These are phyloP conservation scores for Morelia viridis DNA, from an alignment of 2,797 vertebrate genomes.

Conservation along the genomic window DNA sequence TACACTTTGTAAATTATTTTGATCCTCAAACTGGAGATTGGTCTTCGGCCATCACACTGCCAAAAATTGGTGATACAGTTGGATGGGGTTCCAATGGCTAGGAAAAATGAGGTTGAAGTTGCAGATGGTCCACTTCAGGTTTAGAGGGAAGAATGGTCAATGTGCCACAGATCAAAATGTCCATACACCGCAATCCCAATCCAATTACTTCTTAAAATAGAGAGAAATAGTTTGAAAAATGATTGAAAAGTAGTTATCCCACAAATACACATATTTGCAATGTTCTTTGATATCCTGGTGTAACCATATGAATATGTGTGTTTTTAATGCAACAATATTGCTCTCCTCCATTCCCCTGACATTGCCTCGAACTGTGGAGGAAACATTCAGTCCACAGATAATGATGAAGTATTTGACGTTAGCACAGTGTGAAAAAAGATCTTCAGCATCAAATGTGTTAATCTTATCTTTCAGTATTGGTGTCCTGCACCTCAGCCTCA, in stretches of 20 bases:
- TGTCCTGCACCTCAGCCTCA: conserved; percentile 63
- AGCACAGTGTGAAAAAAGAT: background rate
- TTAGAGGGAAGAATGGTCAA: background rate
- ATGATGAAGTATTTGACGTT: conserved; percentile 47
- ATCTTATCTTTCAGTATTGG: conserved; percentile 67
- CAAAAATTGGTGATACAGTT: background rate
- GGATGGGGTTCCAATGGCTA: background rate
- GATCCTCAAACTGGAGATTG: background rate
- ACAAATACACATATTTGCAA: background rate
- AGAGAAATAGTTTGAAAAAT: background rate
- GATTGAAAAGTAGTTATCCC: background rate
- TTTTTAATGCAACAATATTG: conserved; percentile 21
- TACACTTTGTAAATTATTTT: background rate
- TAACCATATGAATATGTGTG: background rate
- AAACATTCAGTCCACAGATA: conserved; percentile 19
- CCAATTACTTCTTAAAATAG: background rate
- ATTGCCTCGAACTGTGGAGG: conserved; percentile 25
- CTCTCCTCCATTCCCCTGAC: conserved; percentile 10
- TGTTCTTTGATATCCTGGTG: background rate
- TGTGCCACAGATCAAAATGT: background rate
- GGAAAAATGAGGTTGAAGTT: background rate
- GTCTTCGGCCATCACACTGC: background rate
- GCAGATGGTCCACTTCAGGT: background rate
- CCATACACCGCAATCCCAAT: background rate
- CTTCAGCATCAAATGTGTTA: conserved; percentile 46